Base-by-base conservation (phyloP, 2,797 vertebrate genomes). In the Chiroxiphia lanceolata region DNA sequence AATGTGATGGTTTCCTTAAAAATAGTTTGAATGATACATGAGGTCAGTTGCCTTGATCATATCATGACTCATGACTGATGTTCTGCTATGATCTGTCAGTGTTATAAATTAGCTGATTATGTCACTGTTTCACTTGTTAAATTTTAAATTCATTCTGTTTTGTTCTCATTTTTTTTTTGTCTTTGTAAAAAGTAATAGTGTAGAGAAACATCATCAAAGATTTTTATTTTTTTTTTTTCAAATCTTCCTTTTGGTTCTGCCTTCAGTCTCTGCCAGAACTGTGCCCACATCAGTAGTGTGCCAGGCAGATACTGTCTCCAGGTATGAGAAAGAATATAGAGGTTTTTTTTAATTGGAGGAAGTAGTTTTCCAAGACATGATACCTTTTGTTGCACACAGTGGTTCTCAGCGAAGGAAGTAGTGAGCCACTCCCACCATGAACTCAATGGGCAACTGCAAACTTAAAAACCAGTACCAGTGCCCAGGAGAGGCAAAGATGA, bases 391-490 rank as follows among this genome's bases (percentile, higher is more conserved):
- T 81, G 13, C 25, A 33, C 21, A 4, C 5, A 13, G 31, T 57
- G 13, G 17, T 63, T 56, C 88, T 90, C 38, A 54, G 27, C 65
- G 77, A 45, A 47, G 51, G 78, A 78, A 40, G 77, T 45, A 69
- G 33, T 3, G 42, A 85, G 47, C 9, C 29, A 34, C 22, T 88
- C 34, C 38, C 40, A 50, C 29, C 5, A 10, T 27, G 22, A 13
- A 47, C 15, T 79, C 87, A 97, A 77, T 56, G 95, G 77, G 87
- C 93, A 94, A 91, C 70, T 94, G 78, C 65, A 94, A 97, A 95
- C 78, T 96, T 95, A 86, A 74, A 96, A 96, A 97, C 92, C 68
- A 92, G 83, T 67, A 72, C 59, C 96, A 96, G 34, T 68, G 72
- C 96, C 56, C 59, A 94, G 93, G 59, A 93, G 59, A 94, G 69